These are phyloP conservation scores for Dolichotis patagonum DNA, from an alignment of 2,113 vertebrate species.

Conservation along the genomic window DNA sequence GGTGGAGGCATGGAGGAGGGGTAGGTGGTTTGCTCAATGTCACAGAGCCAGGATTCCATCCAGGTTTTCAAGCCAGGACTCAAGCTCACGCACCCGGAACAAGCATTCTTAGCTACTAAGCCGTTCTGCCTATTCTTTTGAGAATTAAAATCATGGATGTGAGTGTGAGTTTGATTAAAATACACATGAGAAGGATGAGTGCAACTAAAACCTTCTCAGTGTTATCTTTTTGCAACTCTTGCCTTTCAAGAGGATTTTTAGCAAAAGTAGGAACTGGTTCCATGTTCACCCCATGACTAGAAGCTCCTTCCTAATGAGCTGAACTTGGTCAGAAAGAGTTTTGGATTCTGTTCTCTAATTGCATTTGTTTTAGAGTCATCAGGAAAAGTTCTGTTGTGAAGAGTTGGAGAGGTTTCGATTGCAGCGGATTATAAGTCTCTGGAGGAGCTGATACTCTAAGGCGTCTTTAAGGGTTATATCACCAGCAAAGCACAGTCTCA, in stretches of 20 bases:
- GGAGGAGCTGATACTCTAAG: slow-evolving; percentile 4
- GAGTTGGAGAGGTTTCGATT: slow-evolving; percentile 25
- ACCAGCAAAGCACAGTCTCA: background rate
- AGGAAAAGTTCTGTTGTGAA: slow-evolving; percentile 16
- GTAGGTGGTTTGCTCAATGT: background rate
- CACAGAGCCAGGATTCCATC: background rate
- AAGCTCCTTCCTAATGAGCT: background rate
- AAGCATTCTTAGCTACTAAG: background rate
- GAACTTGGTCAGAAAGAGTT: background rate
- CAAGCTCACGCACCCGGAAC: background rate
- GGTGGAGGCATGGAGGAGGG: background rate
- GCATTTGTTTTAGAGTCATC: background rate
- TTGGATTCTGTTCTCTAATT: slow-evolving; percentile 8
- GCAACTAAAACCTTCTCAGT: background rate
- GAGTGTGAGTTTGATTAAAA: background rate
- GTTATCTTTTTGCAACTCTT: background rate
- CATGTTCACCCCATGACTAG: background rate
- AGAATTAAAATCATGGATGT: slow-evolving; percentile 30
- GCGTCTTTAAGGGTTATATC: slow-evolving; percentile 48
- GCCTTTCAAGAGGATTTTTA: slow-evolving; percentile 5
- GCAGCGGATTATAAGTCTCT: background rate
- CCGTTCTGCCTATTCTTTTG: background rate
- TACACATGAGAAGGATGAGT: background rate
- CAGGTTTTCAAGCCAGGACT: background rate
- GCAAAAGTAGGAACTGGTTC: background rate